Evolutionary conservation across 92 coral and sea anemone species (phyloP).

Genomic region (Desmophyllum pertusum): DNA sequence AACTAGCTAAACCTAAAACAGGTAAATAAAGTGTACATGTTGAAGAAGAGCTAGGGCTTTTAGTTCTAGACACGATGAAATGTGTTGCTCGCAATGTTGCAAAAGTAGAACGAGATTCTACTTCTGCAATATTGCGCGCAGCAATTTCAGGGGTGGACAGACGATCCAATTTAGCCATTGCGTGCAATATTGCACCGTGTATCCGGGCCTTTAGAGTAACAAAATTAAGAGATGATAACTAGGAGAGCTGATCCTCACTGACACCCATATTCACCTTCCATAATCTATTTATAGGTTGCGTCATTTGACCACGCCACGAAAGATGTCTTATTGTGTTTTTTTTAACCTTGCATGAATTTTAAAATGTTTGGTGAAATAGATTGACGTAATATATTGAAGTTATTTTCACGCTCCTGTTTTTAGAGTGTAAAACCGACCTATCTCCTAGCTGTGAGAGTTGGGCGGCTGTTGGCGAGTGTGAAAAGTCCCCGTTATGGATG

Average conservation of each 20-base stretch:
- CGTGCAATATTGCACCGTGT: no score
- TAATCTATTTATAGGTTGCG: not conserved
- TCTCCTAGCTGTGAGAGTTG: constrained; percentile 49
- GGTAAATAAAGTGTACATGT: no score
- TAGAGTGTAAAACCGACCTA: constrained; percentile 12
- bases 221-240: not conserved
- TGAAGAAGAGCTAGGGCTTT: no score
- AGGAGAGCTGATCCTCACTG: not conserved
- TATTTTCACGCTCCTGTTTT: not conserved
- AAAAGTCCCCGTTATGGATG: constrained; percentile 62
- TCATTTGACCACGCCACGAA: no score
- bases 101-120: no score
- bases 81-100: no score
- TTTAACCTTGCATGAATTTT: not conserved
- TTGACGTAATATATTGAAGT: not conserved
- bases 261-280: not conserved
- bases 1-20: no score
- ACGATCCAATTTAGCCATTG: no score
- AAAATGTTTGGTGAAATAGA: not conserved
- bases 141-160: no score
- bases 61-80: no score
- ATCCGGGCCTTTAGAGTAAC: no score
- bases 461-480: constrained; percentile 70
- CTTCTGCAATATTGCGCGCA: no score
- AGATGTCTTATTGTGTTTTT: not conserved